Conservation (phyloP, 2,113 vertebrate genomes). For the Seriola quinqueradiata region DNA sequence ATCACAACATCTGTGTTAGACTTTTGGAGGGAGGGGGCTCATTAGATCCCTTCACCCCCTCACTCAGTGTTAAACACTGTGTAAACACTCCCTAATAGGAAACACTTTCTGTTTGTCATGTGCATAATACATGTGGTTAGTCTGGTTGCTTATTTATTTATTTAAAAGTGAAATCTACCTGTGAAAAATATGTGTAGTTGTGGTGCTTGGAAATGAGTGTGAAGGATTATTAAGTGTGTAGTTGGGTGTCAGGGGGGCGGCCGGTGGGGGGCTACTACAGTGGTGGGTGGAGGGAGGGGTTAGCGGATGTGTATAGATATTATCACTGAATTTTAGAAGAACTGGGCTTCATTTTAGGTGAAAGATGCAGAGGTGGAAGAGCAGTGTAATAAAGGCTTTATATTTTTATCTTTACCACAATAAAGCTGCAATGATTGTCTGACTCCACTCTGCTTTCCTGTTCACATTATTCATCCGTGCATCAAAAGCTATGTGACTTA, state of each 20-base stretch:
- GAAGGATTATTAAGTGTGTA: background rate
- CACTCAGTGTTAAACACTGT: background rate
- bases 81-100: background rate
- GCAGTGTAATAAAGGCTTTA: background rate
- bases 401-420: background rate
- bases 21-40: background rate
- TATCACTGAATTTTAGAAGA: background rate
- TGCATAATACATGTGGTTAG: background rate
- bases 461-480: background rate
- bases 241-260: too few species aligned
- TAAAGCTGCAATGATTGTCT: background rate
- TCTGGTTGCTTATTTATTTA: background rate
- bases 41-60: background rate
- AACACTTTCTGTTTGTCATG: background rate
- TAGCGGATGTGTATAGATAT: background rate
- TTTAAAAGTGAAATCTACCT: slow-evolving; percentile 1
- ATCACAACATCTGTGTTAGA: background rate
- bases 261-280: too few species aligned
- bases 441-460: background rate
- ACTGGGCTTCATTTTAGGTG: background rate
- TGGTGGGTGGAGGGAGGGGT: background rate
- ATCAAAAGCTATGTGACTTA: background rate
- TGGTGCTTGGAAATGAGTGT: background rate
- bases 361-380: background rate
- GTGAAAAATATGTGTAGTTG: slow-evolving; percentile 1